phyloP scores from a whole-genome alignment of 1,140 invertebrate species.

The Oncopeltus fasciatus region DNA sequence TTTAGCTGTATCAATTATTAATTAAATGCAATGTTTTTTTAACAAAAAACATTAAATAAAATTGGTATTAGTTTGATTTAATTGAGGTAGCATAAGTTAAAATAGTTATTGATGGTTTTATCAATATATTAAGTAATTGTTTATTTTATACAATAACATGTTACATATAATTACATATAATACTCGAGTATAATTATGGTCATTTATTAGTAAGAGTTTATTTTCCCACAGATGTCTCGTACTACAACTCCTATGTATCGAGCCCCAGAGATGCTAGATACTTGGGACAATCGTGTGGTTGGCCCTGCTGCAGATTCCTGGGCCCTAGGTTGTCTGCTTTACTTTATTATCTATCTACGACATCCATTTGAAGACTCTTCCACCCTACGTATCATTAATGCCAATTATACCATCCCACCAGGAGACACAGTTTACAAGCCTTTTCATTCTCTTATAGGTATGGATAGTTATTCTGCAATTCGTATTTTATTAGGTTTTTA shows the following conservation, averaged over 20 bases:
- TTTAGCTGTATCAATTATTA: too few relatives aligned
- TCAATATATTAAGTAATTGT: too few relatives aligned
- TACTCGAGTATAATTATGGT: too few relatives aligned
- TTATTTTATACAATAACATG: too few relatives aligned
- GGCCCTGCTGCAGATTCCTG: conserved; percentile 81
- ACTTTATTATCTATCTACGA: conserved; percentile 76
- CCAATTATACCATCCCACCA: conserved; percentile 75
- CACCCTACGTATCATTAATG: conserved; percentile 91
- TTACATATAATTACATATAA: too few relatives aligned
- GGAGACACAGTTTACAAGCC: conserved; percentile 64
- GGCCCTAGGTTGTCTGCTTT: conserved; percentile 93
- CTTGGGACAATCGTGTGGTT: conserved; percentile 91
- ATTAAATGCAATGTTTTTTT: too few relatives aligned
- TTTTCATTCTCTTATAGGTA: conserved; percentile 82
- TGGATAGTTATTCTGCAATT: conserved; percentile 23
- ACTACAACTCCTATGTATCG: conserved; percentile 79
- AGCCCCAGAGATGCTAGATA: conserved; percentile 93
- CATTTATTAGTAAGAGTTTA: too few relatives aligned
- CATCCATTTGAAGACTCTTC: conserved; percentile 97
- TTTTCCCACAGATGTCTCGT: conserved; percentile 48
- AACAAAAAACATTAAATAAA: too few relatives aligned
- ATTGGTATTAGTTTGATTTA: too few relatives aligned
- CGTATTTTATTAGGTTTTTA: too few relatives aligned
- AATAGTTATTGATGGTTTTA: too few relatives aligned
- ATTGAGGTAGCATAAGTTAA: too few relatives aligned